These are phyloP conservation scores for Cyclura pinguis DNA, from an alignment of 2,797 vertebrate species.

Conservation along the genomic window DNA sequence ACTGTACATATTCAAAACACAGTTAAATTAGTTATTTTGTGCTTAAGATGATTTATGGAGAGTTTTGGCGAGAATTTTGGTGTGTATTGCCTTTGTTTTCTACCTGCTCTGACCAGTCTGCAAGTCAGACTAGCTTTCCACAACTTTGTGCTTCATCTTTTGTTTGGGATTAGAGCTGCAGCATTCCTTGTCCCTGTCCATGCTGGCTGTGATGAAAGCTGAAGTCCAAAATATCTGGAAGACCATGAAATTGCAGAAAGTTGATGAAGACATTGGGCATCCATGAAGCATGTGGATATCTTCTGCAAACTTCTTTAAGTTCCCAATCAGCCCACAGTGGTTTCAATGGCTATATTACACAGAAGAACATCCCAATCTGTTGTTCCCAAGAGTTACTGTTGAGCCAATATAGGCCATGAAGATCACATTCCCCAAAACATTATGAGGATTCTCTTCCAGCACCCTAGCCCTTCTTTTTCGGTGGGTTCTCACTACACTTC, in stretches of 20 bases:
- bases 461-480: no score
- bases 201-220: not conserved
- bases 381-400: not conserved
- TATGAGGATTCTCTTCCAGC: no score
- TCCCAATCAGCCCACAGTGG: no score
- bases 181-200: not conserved
- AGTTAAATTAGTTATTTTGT: not conserved
- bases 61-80: not conserved
- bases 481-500: not conserved
- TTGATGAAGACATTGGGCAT: not conserved
- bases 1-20: not conserved
- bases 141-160: no score
- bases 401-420: not conserved
- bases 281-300: no score
- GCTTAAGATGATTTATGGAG: not conserved
- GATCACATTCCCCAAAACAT: not conserved
- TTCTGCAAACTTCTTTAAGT: not conserved
- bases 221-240: not conserved
- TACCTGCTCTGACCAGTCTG: not conserved
- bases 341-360: not conserved
- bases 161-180: not conserved
- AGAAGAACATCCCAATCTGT: not conserved
- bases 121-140: not conserved
- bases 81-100: not conserved
- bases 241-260: not conserved